Evolutionary conservation across 2,888 invertebrate genomes (phyloP), one percentile per base, ranked within the genome.

Genomic region (Polia nebulosa): DNA sequence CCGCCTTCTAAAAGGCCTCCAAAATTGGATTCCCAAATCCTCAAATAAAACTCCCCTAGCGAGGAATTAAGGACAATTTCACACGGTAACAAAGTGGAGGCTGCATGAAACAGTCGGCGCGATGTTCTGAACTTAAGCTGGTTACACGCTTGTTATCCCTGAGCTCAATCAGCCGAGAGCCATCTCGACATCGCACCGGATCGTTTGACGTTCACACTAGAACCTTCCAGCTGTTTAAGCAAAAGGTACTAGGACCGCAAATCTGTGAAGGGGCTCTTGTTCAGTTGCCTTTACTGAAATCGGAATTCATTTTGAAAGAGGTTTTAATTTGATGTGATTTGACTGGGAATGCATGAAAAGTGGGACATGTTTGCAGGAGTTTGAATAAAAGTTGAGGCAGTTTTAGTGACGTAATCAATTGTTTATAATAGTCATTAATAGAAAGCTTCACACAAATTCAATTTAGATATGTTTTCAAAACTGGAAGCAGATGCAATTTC

Each of bases 111-210:
- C 72, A 73, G 67, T 65, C 71, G 27, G n/a, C 27, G 34, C 20
- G 44, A 58, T 69, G 61, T 66, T 72, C 57, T 39, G 29, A 66
- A 49, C 61, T 57, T 81, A 83, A 80, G 69, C 77, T 74, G 65
- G 73, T 84, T 85, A 85, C 60, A 72, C 78, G 83, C 77, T 62
- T 78, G 74, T 77, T 85, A 84, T 78, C 74, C 73, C 74, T 64
- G 63, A 61, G 78, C 83, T 70, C 74, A 86, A 85, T 85, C 82
- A 83, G 65, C 75, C 71, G 81, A 80, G 76, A 82, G 74, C 81
- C 68, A 80, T 85, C 72, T 70, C 78, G 68, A 61, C 55, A n/a
- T 45, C 32, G 8, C 47, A 49, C 39, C 44, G 60, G 51, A 44
- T 66, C 77, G 34, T 58, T 66, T 60, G 52, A 57, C 49, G n/a